Evolutionary conservation across 92 coral and sea anemone genomes (phyloP), one percentile per base, ranked within the genome.

Genomic region (Phenganax marumi): DNA sequence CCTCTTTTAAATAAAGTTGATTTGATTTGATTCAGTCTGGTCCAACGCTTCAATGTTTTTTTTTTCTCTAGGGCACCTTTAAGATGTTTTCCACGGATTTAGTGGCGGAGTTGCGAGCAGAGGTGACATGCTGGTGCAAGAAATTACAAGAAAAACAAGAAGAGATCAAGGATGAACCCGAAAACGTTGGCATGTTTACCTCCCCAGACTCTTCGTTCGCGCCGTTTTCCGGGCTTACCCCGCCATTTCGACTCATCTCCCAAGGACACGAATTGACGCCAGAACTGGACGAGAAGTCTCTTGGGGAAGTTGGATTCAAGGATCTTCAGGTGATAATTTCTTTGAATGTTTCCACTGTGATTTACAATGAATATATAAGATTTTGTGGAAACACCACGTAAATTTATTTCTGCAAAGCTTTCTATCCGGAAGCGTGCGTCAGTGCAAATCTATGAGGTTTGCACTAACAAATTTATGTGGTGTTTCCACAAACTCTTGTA

Each of bases 211-310:
- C 98, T 0, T 78, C 83, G 6, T 78, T 78, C 33, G 43, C 83
- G 47, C 96, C 97, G 7, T 92, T 92, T 89, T 88, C 98, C 7
- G 90, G 92, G 9, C 97, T 92, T 11, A 92, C 91, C 63, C 98
- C 98, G 8, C 98, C 98, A 0, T 95, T 95, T 79, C 93, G 98
- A 56, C 91, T 95, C 57, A 92, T 95, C 72, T 95, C 98, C 8
- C 98, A 95, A 79, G 98, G 98, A 14, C 98, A 95, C 68, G 98
- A 95, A 66, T 71, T 95, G 10, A 95, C 98, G 9, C 98, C 98
- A 1, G 97, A 95, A 86, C 81, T 95, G 73, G 98, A 95, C 73
- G 98, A 95, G 76, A 95, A 95, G 68, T 86, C 90, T 7, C 96
- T 95, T 13, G 98, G 95, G 53, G 98, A 95, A 75, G 97, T 95